A percentile compares a stretch with the other conserved stretches of the same genome.
These are phyloP conservation scores for Anolis carolinensis DNA, from an alignment of 2,113 vertebrate species.

Conservation along the genomic window DNA sequence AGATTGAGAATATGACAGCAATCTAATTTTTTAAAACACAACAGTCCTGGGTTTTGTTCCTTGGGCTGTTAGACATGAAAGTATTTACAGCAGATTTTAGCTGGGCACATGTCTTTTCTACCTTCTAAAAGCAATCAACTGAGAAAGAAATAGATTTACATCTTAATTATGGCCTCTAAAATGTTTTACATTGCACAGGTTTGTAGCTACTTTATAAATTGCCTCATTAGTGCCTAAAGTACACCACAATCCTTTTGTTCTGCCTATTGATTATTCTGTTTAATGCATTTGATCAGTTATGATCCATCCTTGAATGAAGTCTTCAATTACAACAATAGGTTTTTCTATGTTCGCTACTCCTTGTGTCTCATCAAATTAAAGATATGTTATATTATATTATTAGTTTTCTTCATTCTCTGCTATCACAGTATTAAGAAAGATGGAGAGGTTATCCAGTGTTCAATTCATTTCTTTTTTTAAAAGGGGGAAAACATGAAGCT, in stretches of 20 bases:
- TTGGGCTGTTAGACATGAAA: neutral
- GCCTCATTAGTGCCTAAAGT: conserved; percentile 11
- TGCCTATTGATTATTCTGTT: conserved; percentile 8
- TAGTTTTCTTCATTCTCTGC: neutral
- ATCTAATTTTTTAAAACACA: neutral
- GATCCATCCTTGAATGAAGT: neutral
- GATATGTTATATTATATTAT: conserved; percentile 12
- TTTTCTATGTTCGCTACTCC: neutral
- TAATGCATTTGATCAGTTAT: conserved; percentile 10
- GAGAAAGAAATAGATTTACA: neutral
- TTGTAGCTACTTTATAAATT: conserved; percentile 19
- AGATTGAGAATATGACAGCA: neutral
- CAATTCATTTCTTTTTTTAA: neutral
- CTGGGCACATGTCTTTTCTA: neutral
- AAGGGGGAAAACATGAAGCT: neutral
- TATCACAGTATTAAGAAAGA: neutral
- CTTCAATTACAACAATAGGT: neutral
- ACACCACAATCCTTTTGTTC: conserved; percentile 9
- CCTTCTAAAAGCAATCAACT: neutral
- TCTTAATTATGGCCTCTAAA: conserved; percentile 13
- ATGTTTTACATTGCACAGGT: neutral
- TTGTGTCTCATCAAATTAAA: neutral
- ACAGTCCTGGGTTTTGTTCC: neutral
- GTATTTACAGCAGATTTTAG: neutral
- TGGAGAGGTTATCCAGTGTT: rapidly evolving